phyloP scores from a whole-genome alignment of 2,888 invertebrate genomes.

The Nezara viridula region DNA sequence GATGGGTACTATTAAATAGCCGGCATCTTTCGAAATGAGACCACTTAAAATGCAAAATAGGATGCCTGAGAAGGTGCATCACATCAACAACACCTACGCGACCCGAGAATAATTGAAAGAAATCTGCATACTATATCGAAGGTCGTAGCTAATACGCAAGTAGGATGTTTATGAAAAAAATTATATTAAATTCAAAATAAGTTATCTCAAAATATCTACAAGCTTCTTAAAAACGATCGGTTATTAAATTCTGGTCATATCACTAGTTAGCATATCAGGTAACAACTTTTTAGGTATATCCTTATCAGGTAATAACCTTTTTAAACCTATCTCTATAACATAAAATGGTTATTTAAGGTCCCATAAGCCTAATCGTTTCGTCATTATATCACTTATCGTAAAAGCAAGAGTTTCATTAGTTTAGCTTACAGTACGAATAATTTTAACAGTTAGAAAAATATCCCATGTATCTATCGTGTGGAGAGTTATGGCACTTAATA shows the following conservation, averaged over 20 bases:
- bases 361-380: not conserved
- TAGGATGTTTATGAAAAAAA: not conserved
- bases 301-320: not conserved
- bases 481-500: not conserved
- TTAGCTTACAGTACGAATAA: not conserved
- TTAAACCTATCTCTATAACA: not conserved
- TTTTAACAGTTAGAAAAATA: not conserved
- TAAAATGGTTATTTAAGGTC: not conserved
- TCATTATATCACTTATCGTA: not conserved
- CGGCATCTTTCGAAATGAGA: not conserved
- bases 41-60: slow-evolving; percentile 29
- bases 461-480: not conserved
- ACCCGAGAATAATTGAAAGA: not conserved
- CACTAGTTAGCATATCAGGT: not conserved
- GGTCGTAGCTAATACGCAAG: not conserved
- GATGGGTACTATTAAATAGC: not conserved
- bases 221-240: too few relatives aligned
- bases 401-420: not conserved
- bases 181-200: not conserved
- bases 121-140: slow-evolving; percentile 5
- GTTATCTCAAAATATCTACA: too few relatives aligned
- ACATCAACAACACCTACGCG: not conserved
- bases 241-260: not conserved
- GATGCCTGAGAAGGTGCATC: not conserved
- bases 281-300: not conserved